These are phyloP conservation scores for Drosophila equinoxialis DNA, from an alignment of 1,140 invertebrate genomes.

Conservation along the genomic window DNA sequence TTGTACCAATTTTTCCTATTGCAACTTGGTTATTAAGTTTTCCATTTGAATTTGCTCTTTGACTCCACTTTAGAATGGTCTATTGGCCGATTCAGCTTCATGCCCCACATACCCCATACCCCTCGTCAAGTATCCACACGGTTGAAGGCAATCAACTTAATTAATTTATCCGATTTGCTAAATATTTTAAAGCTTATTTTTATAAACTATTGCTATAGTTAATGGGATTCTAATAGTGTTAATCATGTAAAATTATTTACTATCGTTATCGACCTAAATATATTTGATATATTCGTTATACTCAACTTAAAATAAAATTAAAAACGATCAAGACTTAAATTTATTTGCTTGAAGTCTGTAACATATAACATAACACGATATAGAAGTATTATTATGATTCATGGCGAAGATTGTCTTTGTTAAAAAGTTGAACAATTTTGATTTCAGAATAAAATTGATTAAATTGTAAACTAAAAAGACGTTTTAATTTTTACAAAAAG, in stretches of 20 bases:
- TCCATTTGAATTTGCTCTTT: constrained; percentile 50
- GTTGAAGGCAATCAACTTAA: constrained; percentile 48
- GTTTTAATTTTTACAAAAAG: too few relatives aligned
- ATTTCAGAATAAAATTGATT: too few relatives aligned
- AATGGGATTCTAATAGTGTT: constrained; percentile 7
- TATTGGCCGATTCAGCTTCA: not conserved
- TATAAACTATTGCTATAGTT: not conserved
- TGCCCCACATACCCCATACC: not conserved
- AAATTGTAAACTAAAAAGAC: too few relatives aligned
- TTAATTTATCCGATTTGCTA: constrained; percentile 32
- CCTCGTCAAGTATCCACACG: constrained; percentile 7
- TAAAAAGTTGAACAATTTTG: too few relatives aligned
- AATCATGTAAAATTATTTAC: not conserved
- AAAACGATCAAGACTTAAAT: too few relatives aligned
- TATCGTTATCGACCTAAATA: too few relatives aligned
- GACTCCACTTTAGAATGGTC: constrained; percentile 47
- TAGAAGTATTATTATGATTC: too few relatives aligned
- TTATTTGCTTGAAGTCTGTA: too few relatives aligned
- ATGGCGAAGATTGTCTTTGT: too few relatives aligned
- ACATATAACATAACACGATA: too few relatives aligned
- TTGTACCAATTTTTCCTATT: constrained; percentile 25
- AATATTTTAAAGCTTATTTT: not conserved
- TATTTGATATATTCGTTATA: too few relatives aligned
- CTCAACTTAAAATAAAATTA: too few relatives aligned
- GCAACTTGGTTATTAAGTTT: constrained; percentile 43